Evolutionary conservation across 1,140 invertebrate species (phyloP), one percentile per base, ranked within the genome.

Genomic region (Trichonephila clavata): DNA sequence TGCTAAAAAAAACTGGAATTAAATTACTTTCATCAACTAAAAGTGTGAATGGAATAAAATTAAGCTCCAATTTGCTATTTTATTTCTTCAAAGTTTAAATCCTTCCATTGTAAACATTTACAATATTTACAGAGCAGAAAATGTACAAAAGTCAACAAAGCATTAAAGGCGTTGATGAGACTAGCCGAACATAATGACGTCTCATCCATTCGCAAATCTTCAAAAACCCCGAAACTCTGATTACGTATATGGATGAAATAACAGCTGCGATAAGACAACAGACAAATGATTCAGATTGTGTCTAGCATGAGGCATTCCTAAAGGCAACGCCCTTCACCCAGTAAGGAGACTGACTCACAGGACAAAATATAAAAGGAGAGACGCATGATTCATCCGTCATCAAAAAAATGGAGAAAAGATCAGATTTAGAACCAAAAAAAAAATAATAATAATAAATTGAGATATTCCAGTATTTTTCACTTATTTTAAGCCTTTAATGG

Each of bases 321-420:
- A 1, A 77, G 71, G 27, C 71, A 77, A 77, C 71, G 71, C 71
- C 71, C 71, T 77, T 77, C 32, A 32, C 71, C 27, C 27, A 77
- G 16, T 18, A 32, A 27, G 27, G 24, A 65, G 63, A 65, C 32
- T 77, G 71, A 77, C 24, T 77, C 71, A 77, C 27, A 14, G 18
- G 32, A 27, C 27, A 77, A 77, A 39, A 18, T 6, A 32, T 18
- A 18, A 1, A 63, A 63, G 21, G 61, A 63, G 21, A 63, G 21
- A 63, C 16, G 18, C 1, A 21, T 63, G 61, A 63, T 6, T 63
- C 16, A 63, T 20, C 61, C 50, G 2, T 50, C 50, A 13, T 50
- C n/a, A 50, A 50, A 50, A 50, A 20, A 63, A 18, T 63, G 6
- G 5, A 16, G 5, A 63, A 63, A 63, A 63, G 18, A 21, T 63